phyloP scores from a whole-genome alignment of 2,113 vertebrate species.

The Neofelis nebulosa region DNA sequence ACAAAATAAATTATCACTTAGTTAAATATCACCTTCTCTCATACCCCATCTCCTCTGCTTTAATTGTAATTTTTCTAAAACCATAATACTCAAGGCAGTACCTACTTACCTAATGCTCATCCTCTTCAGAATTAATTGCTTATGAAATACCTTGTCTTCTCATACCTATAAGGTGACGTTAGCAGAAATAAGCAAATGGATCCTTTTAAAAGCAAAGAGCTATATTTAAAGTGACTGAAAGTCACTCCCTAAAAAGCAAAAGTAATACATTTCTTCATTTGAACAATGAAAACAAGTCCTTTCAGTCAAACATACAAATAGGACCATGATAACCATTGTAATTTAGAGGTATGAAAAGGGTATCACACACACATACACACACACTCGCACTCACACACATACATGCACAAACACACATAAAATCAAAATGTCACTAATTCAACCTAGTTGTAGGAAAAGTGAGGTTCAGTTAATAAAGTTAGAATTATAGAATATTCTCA shows the following conservation, averaged over 20 bases:
- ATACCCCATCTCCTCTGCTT: not conserved
- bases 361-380: not conserved
- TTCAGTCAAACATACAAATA: not conserved
- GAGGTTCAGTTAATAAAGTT: not conserved
- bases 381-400: not conserved
- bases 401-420: not conserved
- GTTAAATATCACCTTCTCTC: not conserved
- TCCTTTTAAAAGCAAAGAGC: not conserved
- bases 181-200: not conserved
- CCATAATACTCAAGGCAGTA: not conserved
- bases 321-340: not conserved
- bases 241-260: not conserved
- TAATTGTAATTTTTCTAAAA: conserved; percentile 45
- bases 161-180: not conserved
- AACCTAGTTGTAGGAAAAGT: not conserved
- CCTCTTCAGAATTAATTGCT: not conserved
- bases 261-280: not conserved
- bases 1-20: conserved; percentile 44
- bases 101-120: not conserved
- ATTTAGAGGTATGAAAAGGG: not conserved
- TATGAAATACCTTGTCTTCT: not conserved
- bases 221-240: conserved; percentile 27
- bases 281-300: not conserved
- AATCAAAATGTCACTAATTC: not conserved
- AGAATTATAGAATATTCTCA: not conserved